Conservation (phyloP, 2,888 invertebrate species). For the Pristionchus arcanus region DNA sequence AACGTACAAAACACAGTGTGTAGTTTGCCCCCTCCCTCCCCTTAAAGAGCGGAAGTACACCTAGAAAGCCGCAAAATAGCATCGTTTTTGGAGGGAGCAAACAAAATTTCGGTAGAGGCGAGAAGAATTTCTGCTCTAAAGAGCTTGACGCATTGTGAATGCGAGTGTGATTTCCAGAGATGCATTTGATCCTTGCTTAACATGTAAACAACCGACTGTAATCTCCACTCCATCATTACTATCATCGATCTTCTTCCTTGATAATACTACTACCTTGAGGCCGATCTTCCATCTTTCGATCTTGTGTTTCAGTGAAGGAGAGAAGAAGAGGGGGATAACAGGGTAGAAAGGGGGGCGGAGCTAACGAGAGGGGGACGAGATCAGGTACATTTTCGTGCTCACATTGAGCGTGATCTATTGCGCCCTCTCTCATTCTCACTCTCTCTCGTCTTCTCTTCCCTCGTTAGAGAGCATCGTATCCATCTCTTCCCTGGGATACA, state of each 20-base stretch:
- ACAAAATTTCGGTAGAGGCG: not conserved
- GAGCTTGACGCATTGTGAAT: not conserved
- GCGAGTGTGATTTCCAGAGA: not conserved
- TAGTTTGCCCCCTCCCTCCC: not conserved
- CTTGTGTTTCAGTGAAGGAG: constrained; percentile 11
- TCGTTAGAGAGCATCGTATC: not conserved
- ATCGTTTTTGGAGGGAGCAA: not conserved
- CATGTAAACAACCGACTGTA: not conserved
- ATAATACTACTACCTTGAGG: not conserved
- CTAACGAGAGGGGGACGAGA: not conserved
- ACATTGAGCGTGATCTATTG: constrained; percentile 1
- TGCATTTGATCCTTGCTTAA: not conserved
- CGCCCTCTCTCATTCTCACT: not conserved
- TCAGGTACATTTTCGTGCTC: constrained; percentile 17
- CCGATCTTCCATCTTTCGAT: constrained; percentile 6
- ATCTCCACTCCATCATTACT: not conserved
- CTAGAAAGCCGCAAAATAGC: not conserved
- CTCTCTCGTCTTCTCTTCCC: not conserved
- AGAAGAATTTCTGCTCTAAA: not conserved
- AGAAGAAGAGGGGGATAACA: not conserved
- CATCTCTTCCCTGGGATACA: not conserved
- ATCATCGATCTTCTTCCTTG: not conserved
- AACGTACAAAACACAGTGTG: not conserved
- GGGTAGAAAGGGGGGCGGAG: not conserved
- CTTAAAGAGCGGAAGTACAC: not conserved